Evolutionary conservation across 2,797 vertebrate genomes (phyloP).

Genomic region (Syndactyla subalaris): DNA sequence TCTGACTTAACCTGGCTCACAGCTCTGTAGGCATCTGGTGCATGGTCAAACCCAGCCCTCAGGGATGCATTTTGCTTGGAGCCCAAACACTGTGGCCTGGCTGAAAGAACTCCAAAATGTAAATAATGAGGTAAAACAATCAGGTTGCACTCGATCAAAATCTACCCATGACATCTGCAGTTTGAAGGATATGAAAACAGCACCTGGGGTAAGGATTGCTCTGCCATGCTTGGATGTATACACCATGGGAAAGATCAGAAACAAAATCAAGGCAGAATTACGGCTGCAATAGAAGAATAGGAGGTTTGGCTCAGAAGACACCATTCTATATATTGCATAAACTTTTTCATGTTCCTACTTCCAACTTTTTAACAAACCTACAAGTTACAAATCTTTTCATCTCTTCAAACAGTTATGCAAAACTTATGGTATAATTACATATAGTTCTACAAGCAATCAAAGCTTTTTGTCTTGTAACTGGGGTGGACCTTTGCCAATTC

Average conservation of each 20-base stretch:
- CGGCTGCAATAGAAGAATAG: not conserved
- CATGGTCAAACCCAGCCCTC: not conserved
- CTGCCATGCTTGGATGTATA: not conserved
- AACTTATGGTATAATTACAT: slow-evolving; percentile 9
- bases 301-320: slow-evolving; percentile 3
- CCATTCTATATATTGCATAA: not conserved
- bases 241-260: slow-evolving; percentile 59
- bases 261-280: slow-evolving; percentile 17
- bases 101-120: slow-evolving; percentile 1
- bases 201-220: slow-evolving; percentile 34
- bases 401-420: slow-evolving; percentile 58
- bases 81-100: not conserved
- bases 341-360: slow-evolving; percentile 5
- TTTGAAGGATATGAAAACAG: slow-evolving; percentile 12
- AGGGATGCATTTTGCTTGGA: not conserved
- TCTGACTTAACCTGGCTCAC: not conserved
- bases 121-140: slow-evolving; percentile 27
- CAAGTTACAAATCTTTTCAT: slow-evolving; percentile 46
- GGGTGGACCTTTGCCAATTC: not conserved
- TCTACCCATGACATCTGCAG: not conserved
- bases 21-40: not conserved
- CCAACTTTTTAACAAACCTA: slow-evolving; percentile 22
- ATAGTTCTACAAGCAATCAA: slow-evolving; percentile 28
- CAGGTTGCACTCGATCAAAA: slow-evolving; percentile 33
- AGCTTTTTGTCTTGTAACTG: slow-evolving; percentile 46